Conservation (phyloP, 1,140 invertebrate species). For the Calycopis cecrops region DNA sequence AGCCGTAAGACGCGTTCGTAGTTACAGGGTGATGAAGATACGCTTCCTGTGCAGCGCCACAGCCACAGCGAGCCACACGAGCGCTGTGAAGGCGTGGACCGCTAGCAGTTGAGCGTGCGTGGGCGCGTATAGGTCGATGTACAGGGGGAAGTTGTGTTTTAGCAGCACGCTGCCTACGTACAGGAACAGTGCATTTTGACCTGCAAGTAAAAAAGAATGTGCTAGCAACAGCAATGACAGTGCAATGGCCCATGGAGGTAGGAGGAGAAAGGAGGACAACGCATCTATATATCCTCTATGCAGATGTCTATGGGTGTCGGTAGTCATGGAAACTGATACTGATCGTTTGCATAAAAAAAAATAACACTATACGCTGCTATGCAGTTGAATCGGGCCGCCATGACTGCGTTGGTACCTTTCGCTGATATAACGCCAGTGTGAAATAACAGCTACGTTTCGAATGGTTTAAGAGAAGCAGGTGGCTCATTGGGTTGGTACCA, state of each 20-base stretch:
- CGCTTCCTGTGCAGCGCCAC: conserved; percentile 83
- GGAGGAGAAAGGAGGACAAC: no score
- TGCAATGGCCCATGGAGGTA: no score
- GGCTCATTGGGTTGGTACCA: neutral
- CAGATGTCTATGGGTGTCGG: no score
- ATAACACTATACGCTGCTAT: no score
- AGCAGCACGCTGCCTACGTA: conserved; percentile 88
- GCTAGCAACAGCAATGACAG: no score
- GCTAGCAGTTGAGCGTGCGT: conserved; percentile 81
- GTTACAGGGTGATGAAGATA: conserved; percentile 82
- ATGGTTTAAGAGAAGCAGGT: neutral
- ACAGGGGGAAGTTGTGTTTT: conserved; percentile 85
- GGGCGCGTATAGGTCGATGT: conserved; percentile 78
- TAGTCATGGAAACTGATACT: no score
- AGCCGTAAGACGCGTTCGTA: neutral
- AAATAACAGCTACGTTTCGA: neutral
- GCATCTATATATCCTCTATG: no score
- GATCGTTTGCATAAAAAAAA: no score
- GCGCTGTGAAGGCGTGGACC: conserved; percentile 83
- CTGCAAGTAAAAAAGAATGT: conserved; percentile 22
- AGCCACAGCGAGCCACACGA: conserved; percentile 84
- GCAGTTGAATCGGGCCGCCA: no score
- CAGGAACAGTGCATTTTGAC: conserved; percentile 90
- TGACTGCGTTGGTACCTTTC: no score
- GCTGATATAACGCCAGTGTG: neutral